Conservation (phyloP, 2,113 vertebrate genomes). For the Alaudala cheleensis region DNA sequence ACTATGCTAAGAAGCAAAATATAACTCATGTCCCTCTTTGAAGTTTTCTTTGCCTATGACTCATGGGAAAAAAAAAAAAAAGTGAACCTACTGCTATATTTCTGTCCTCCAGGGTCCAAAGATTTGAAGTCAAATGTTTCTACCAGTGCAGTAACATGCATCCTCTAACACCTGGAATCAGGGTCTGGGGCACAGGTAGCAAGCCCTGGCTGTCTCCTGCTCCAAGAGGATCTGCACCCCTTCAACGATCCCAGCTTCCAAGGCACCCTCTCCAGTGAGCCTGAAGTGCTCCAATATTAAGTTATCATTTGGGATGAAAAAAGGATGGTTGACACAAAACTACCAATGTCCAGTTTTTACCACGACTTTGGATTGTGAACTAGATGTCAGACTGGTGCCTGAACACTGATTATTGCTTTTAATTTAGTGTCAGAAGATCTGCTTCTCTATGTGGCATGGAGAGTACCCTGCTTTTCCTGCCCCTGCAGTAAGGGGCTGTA, state of each 20-base stretch:
- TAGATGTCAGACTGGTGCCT: not conserved
- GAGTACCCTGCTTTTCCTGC: not conserved
- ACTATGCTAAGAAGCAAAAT: not conserved
- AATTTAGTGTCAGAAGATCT: not conserved
- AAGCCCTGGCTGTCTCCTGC: not conserved
- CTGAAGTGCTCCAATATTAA: not conserved
- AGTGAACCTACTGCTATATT: not conserved
- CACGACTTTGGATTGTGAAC: not conserved
- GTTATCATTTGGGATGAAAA: not conserved
- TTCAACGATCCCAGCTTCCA: not conserved
- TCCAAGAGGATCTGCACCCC: fast-evolving
- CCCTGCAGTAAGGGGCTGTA: fast-evolving
- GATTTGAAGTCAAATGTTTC: not conserved
- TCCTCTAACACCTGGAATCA: not conserved
- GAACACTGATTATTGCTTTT: not conserved
- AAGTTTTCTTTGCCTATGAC: not conserved
- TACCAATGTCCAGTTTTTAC: not conserved
- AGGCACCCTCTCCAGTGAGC: not conserved
- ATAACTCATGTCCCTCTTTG: not conserved
- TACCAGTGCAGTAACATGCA: not conserved
- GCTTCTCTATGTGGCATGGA: not conserved
- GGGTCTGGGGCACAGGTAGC: not conserved
- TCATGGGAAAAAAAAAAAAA: not conserved
- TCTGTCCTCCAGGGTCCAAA: not conserved
- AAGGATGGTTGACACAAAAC: not conserved